Conservation (phyloP, 2,797 vertebrate species). For the Pangasius djambal region DNA sequence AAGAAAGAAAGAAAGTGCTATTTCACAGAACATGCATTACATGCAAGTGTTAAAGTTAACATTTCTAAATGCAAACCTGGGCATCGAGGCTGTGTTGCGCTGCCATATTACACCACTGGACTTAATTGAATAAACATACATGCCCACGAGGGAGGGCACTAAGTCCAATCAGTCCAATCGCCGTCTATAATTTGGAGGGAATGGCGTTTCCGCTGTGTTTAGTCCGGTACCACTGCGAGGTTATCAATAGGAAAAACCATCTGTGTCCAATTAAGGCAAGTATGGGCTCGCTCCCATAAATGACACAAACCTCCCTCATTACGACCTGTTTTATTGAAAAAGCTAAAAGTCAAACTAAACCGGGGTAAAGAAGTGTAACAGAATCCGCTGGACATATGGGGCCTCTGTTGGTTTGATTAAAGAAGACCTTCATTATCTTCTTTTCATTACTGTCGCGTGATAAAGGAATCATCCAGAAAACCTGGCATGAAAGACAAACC, state of each 20-base stretch:
- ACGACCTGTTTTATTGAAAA: constrained; percentile 69
- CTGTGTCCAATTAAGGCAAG: constrained; percentile 71
- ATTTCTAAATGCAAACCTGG: constrained; percentile 23
- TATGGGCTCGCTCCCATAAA: constrained; percentile 66
- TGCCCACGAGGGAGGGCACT: constrained; percentile 48
- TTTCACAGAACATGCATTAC: neutral
- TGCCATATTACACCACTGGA: constrained; percentile 47
- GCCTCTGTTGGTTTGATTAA: constrained; percentile 37
- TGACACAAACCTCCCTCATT: constrained; percentile 62
- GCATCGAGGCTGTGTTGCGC: constrained; percentile 10
- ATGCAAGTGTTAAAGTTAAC: constrained; percentile 9
- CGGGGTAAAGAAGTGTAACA: constrained; percentile 49
- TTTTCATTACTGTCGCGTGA: constrained; percentile 12
- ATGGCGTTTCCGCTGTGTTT: constrained; percentile 49
- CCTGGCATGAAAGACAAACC: neutral
- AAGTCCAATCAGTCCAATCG: constrained; percentile 41
- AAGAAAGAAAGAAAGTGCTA: neutral
- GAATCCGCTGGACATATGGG: constrained; percentile 37
- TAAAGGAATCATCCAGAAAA: neutral
- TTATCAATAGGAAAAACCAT: constrained; percentile 71
- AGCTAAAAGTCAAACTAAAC: constrained; percentile 64
- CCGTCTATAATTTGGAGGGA: constrained; percentile 53
- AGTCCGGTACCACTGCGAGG: constrained; percentile 46
- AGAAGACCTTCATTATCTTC: constrained; percentile 31
- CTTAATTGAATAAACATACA: constrained; percentile 51